These are phyloP conservation scores for Nothobranchius kuhntae DNA, from an alignment of 2,113 vertebrate species.

Conservation along the genomic window DNA sequence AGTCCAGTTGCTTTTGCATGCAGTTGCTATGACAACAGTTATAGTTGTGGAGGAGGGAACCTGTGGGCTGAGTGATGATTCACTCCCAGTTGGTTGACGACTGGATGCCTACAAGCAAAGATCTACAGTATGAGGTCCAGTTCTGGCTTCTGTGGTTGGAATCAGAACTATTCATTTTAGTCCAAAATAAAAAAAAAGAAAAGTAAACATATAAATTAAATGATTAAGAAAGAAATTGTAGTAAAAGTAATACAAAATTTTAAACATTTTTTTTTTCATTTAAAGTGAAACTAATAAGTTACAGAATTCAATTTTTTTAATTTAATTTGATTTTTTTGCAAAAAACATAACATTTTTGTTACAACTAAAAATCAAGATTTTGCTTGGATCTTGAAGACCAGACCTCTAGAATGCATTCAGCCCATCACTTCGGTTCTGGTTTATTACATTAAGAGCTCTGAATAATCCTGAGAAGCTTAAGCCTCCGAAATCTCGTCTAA, in stretches of 20 bases:
- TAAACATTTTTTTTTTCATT: not conserved
- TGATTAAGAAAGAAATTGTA: too few relatives aligned
- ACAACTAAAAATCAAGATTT: not conserved
- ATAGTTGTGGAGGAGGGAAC: slow-evolving; percentile 9
- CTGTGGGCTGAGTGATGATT: slow-evolving; percentile 5
- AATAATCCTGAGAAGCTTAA: slow-evolving; percentile 22
- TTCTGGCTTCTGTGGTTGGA: not conserved
- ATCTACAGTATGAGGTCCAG: not conserved
- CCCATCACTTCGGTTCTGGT: not conserved
- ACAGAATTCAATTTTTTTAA: too few relatives aligned
- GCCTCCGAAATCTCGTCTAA: slow-evolving; percentile 31
- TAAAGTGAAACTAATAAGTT: not conserved
- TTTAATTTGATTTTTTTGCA: too few relatives aligned
- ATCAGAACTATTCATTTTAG: not conserved
- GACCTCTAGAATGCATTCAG: not conserved
- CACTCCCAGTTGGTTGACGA: slow-evolving; percentile 11
- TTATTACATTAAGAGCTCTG: slow-evolving; percentile 15
- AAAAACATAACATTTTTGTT: not conserved
- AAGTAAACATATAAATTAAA: too few relatives aligned
- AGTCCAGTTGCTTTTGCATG: not conserved
- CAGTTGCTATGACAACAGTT: slow-evolving; percentile 2
- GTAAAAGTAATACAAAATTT: not conserved
- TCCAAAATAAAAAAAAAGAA: too few relatives aligned
- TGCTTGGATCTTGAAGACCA: not conserved
- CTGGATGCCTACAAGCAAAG: slow-evolving; percentile 6